A percentile compares a stretch with the other conserved stretches of the same genome.
These are phyloP conservation scores for Myzus persicae DNA, from an alignment of 1,140 invertebrate genomes.

Conservation along the genomic window DNA sequence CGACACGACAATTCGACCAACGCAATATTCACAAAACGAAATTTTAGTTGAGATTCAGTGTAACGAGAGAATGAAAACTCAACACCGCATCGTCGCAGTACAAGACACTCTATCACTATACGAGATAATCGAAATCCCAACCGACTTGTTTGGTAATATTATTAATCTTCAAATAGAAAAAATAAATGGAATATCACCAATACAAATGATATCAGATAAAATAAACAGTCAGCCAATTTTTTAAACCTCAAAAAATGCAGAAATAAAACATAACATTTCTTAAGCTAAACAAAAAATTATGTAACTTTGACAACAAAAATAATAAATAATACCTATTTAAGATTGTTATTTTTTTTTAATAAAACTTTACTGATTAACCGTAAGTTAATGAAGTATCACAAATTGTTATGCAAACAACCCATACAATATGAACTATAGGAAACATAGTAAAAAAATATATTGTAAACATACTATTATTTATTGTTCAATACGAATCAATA, in stretches of 20 bases:
- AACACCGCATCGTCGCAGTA: neutral
- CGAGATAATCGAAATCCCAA: neutral
- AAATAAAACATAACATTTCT: neutral
- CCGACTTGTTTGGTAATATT: neutral
- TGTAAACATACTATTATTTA: neutral
- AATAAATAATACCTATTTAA: neutral
- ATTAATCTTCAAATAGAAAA: neutral
- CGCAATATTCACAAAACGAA: neutral
- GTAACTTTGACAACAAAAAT: neutral
- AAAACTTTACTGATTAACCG: neutral
- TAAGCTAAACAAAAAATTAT: neutral
- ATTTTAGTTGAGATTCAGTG: neutral
- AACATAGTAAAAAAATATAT: no score
- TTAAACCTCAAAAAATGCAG: neutral
- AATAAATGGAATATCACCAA: neutral
- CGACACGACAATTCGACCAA: no score
- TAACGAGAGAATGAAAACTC: neutral
- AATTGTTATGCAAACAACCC: neutral
- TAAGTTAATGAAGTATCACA: neutral
- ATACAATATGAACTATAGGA: neutral
- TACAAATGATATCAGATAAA: neutral
- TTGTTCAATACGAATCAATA: neutral
- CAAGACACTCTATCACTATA: no score
- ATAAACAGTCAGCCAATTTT: no score
- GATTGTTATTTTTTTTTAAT: neutral